Base-by-base conservation (phyloP, 2,797 vertebrate genomes). In the Vipera ursinii region DNA sequence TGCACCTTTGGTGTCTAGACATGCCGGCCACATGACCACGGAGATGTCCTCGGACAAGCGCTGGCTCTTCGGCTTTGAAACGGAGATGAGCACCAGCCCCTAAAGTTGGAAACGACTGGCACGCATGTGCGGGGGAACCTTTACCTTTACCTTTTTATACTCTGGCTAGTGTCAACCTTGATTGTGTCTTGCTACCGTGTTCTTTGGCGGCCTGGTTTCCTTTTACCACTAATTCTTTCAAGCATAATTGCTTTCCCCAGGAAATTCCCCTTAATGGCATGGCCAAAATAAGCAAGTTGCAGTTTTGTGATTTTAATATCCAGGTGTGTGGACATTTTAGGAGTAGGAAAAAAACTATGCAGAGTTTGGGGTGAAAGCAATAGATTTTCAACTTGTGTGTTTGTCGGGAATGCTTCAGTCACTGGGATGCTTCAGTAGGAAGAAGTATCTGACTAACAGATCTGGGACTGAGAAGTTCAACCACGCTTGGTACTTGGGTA, bases 131-230 rank as follows among this genome's bases (percentile, higher is more conserved):
- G 38, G 38, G 38, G 38, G 38, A 38, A 38, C 38, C 38, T 38
- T 38, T 38, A 38, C 38, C 38, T 38, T 38, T 38, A 38, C 38
- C 38, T 32, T 32, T 32, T 32, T 2, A 14, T 14, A 0, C 12
- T 65, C 28, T 14, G 12, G 12, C 13, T 69, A 1, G 4, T 6
- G 2, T 65, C 28, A 65, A 5, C 13, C 4, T 65, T n/a, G 24
- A n/a, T n/a, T 4, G 12, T 0, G 4, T 69, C 28, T 5, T 32
- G 2, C 0, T 13, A 32, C 13, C 9, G 0, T 28, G 3, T 1
- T 63, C 28, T 69, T 32, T 4, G 2, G 0, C n/a, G 4, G 61
- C 61, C 28, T 65, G 61, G 61, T 65, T 65, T 65, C 61, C 26
- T 63, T 28, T 63, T n/a, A 63, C 4, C 4, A 12, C 28, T 32